Percentiles rank a stretch among this genome's conserved stretches.
Conservation (phyloP, 1,140 invertebrate genomes). For the Drosophila bocqueti region DNA sequence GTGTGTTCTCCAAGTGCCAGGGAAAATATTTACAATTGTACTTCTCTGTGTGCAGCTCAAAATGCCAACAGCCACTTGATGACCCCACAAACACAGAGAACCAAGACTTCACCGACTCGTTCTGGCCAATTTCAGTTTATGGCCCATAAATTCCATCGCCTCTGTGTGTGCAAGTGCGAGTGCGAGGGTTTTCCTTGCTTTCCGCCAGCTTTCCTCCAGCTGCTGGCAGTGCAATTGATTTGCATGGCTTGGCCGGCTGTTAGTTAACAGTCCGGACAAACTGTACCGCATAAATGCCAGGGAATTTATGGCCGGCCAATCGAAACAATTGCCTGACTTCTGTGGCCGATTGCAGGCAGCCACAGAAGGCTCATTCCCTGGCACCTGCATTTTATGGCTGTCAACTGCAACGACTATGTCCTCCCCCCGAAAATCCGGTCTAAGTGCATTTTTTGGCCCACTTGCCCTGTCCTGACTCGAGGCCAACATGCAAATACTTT, state of each 20-base stretch:
- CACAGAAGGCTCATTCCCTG: conserved; percentile 28
- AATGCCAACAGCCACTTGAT: conserved; percentile 37
- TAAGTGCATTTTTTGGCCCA: conserved; percentile 67
- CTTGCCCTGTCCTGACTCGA: conserved; percentile 9
- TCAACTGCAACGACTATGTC: conserved; percentile 63
- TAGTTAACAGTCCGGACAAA: conserved; percentile 60
- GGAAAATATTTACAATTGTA: conserved; percentile 63
- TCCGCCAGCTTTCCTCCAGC: conserved; percentile 9
- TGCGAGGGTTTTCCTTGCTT: conserved; percentile 9
- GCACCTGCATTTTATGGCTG: conserved; percentile 80
- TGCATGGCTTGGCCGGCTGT: conserved; percentile 46
- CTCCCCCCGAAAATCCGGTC: conserved; percentile 26
- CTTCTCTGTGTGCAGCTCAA: conserved; percentile 49
- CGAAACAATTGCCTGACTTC: conserved; percentile 55
- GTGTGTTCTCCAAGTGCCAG: conserved; percentile 20
- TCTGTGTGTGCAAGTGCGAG: conserved; percentile 4
- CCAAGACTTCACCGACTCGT: conserved; percentile 16
- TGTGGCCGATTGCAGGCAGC: conserved; percentile 30
- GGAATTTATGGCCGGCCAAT: conserved; percentile 47
- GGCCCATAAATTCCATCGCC: conserved; percentile 51
- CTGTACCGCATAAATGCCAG: conserved; percentile 50
- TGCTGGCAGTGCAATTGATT: conserved; percentile 45
- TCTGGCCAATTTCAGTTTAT: conserved; percentile 56
- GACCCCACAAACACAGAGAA: conserved; percentile 12
- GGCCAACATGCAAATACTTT: conserved; percentile 54